Percentiles rank a stretch among this genome's conserved stretches.
Conservation (phyloP, 2,113 vertebrate species). For the Noctilio leporinus region DNA sequence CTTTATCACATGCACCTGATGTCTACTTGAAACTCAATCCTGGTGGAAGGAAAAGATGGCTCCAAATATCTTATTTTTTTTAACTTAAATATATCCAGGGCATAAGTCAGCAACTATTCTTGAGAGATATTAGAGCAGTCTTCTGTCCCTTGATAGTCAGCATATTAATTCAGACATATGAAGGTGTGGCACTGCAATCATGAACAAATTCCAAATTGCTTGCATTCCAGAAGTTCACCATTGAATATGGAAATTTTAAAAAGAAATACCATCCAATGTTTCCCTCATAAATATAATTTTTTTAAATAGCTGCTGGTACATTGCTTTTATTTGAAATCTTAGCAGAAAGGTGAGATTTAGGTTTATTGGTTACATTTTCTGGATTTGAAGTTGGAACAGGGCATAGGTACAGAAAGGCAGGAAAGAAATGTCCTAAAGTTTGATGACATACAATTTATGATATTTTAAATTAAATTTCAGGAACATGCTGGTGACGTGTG, state of each 20-base stretch:
- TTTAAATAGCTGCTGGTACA: neutral
- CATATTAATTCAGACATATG: neutral
- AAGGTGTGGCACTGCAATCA: neutral
- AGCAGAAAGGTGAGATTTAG: slow-evolving; percentile 31
- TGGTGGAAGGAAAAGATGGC: neutral
- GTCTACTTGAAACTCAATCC: neutral
- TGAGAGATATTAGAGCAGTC: neutral
- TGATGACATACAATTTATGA: slow-evolving; percentile 51
- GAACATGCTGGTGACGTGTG: slow-evolving; percentile 61
- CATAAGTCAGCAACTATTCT: neutral
- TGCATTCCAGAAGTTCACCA: neutral
- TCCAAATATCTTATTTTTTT: neutral
- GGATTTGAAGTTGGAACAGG: slow-evolving; percentile 19
- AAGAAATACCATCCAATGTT: neutral
- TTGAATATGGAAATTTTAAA: slow-evolving; percentile 26
- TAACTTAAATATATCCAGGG: neutral
- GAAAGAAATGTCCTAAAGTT: slow-evolving; percentile 50
- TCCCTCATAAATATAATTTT: slow-evolving; percentile 20
- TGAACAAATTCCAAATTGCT: slow-evolving; percentile 1
- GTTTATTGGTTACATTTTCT: slow-evolving; percentile 52
- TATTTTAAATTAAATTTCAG: slow-evolving; percentile 63
- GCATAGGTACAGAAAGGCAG: slow-evolving; percentile 13
- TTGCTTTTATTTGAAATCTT: slow-evolving; percentile 42
- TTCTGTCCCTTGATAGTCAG: neutral
- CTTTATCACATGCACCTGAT: neutral